Percentiles rank a stretch among this genome's conserved stretches.
Conservation (phyloP, 2,888 invertebrate species). For the Ellobium chinense region DNA sequence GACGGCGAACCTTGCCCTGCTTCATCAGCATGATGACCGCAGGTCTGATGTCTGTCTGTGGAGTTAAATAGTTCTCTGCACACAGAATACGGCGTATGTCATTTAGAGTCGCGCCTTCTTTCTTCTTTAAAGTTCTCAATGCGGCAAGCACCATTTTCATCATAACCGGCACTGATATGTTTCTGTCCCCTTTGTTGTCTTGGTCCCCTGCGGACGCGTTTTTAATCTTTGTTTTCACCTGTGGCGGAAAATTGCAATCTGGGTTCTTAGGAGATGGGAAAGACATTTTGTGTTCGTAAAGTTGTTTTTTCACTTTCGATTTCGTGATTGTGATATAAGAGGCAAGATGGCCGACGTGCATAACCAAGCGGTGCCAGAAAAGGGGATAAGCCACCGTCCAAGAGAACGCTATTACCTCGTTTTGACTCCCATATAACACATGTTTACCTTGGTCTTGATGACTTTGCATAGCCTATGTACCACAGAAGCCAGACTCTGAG, state of each 20-base stretch:
- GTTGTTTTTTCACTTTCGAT: too few relatives aligned
- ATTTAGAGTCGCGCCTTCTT: slow-evolving; percentile 19
- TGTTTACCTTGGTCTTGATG: too few relatives aligned
- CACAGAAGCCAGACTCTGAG: too few relatives aligned
- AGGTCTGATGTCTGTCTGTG: background rate
- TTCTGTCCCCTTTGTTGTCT: background rate
- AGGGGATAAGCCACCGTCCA: too few relatives aligned
- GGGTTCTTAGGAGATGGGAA: slow-evolving; percentile 20
- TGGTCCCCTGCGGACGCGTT: background rate
- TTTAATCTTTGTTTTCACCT: background rate
- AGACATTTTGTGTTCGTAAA: too few relatives aligned
- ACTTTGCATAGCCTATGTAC: too few relatives aligned
- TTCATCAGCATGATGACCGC: slow-evolving; percentile 30
- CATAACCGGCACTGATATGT: background rate
- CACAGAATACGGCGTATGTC: slow-evolving; percentile 8
- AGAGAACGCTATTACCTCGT: too few relatives aligned
- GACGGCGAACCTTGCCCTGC: background rate
- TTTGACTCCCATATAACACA: too few relatives aligned
- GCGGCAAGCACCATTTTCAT: slow-evolving; percentile 4
- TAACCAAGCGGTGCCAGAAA: too few relatives aligned
- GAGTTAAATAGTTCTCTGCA: background rate
- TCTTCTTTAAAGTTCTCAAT: background rate
- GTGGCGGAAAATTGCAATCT: slow-evolving; percentile 21
- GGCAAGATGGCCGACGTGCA: too few relatives aligned
- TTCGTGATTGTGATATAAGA: too few relatives aligned